phyloP scores from a whole-genome alignment of 2,113 vertebrate species.

The Monopterus albus region DNA sequence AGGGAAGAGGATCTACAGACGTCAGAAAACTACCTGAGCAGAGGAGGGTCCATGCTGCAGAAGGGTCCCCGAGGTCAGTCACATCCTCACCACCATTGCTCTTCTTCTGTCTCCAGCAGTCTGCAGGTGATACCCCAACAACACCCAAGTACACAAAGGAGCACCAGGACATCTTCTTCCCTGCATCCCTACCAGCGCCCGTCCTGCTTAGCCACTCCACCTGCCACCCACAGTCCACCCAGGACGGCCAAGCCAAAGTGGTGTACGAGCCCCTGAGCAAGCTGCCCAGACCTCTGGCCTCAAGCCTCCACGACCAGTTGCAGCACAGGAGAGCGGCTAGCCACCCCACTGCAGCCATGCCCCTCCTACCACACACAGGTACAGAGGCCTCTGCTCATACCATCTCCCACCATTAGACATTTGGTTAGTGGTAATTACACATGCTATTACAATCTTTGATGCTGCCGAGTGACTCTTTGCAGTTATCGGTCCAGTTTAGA shows the following conservation, averaged over 20 bases:
- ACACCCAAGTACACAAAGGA: slow-evolving; percentile 94
- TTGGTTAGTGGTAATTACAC: not conserved
- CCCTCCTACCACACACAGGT: slow-evolving; percentile 79
- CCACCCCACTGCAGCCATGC: slow-evolving; percentile 68
- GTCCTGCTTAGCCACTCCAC: slow-evolving; percentile 71
- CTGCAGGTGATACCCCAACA: slow-evolving; percentile 86
- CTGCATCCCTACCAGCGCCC: slow-evolving; percentile 75
- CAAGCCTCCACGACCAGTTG: slow-evolving; percentile 74
- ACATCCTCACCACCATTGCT: slow-evolving; percentile 4
- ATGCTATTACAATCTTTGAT: not conserved
- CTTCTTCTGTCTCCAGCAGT: slow-evolving; percentile 75
- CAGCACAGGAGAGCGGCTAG: slow-evolving; percentile 62
- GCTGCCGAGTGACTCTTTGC: not conserved
- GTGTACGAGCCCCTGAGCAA: slow-evolving; percentile 82
- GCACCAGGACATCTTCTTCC: slow-evolving; percentile 90
- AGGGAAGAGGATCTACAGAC: slow-evolving; percentile 19
- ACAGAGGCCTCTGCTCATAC: not conserved
- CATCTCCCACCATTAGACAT: not conserved
- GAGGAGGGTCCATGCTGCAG: slow-evolving; percentile 11
- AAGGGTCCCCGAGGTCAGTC: slow-evolving; percentile 11
- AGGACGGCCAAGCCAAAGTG: slow-evolving; percentile 75
- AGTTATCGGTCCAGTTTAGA: not conserved
- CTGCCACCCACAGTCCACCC: slow-evolving; percentile 69
- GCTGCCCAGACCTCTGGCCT: slow-evolving; percentile 67
- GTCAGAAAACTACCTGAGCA: slow-evolving; percentile 20